Base-by-base conservation (phyloP, 1,140 invertebrate genomes). In the Brachionus rubens region DNA sequence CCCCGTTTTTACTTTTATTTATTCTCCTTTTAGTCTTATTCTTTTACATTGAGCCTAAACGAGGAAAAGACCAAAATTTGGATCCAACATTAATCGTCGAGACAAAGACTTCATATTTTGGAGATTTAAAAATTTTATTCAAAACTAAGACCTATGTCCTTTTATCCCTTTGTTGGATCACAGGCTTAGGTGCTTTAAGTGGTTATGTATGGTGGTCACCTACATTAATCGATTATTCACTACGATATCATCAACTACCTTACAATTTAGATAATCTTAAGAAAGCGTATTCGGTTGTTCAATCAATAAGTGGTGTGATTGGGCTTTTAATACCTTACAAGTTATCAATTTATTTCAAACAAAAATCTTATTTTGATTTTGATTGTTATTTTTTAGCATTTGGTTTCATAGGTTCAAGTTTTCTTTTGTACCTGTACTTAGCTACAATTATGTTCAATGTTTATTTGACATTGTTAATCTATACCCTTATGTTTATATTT, bases 161-260 rank as follows among this genome's bases (percentile, higher is more conserved):
- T 12, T 24, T 72, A 50, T 40, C 43, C 7, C 47, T 72, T 14
- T n/a, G 46, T 36, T 72, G 68, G 68, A n/a, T 54, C 0, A 16
- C 26, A 21, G 68, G 68, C 21, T 19, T 72, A 19, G 68, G 46
- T 19, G 68, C 43, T 30, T 9, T 72, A 3, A 50, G 68, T 72
- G 68, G 46, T 21, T 72, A 50, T 19, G 50, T 30, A 21, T 72
- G 68, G 68, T 72, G 68, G 68, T 50, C 33, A 14, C 68, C 68
- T 3, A 50, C 68, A 33, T 40, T 72, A n/a, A 54, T 72, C 6
- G 68, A 72, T 33, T 72, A 72, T 24, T 72, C 68, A 1, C 26
- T 72, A 14, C 43, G 46, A 4, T 40, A 9, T 19, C 21, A 36
- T 10, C 19, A 72, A 40, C 4, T 72, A 46, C 9, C 30, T n/a